Conservation (phyloP, 2,797 vertebrate species). For the Arctocebus calabarensis region DNA sequence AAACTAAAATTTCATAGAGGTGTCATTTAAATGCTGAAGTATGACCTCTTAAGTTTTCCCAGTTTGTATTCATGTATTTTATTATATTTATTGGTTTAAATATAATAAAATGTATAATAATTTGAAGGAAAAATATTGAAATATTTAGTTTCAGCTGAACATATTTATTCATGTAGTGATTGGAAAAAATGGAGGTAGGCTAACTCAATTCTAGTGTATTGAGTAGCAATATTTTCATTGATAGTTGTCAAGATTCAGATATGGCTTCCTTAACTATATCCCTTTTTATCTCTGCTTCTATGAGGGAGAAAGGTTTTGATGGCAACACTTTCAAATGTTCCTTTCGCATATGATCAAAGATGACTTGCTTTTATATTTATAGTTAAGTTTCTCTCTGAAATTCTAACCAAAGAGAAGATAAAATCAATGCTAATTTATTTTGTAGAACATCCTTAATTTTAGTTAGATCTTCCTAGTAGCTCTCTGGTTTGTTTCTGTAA, state of each 20-base stretch:
- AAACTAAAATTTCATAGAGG: neutral
- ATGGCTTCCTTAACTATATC: neutral
- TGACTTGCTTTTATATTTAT: neutral
- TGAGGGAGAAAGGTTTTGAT: neutral
- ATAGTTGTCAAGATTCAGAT: neutral
- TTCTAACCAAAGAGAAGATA: neutral
- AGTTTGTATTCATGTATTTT: neutral
- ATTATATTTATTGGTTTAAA: neutral
- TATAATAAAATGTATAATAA: neutral
- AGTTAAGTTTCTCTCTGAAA: neutral
- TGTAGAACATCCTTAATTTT: neutral
- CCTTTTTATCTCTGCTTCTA: neutral
- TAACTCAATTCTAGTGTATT: neutral
- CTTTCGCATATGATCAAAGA: neutral
- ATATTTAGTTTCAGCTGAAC: neutral
- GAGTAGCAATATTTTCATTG: neutral
- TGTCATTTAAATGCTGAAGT: neutral
- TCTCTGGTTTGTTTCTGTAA: neutral
- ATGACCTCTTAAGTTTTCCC: neutral
- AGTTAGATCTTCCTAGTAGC: neutral
- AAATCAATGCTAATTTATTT: neutral
- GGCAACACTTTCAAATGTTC: neutral
- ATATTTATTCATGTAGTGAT: neutral
- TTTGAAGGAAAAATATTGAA: neutral
- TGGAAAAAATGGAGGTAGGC: neutral